Evolutionary conservation across 1,140 invertebrate species (phyloP), one percentile per base, ranked within the genome.

Genomic region (Pollicipes pollicipes): DNA sequence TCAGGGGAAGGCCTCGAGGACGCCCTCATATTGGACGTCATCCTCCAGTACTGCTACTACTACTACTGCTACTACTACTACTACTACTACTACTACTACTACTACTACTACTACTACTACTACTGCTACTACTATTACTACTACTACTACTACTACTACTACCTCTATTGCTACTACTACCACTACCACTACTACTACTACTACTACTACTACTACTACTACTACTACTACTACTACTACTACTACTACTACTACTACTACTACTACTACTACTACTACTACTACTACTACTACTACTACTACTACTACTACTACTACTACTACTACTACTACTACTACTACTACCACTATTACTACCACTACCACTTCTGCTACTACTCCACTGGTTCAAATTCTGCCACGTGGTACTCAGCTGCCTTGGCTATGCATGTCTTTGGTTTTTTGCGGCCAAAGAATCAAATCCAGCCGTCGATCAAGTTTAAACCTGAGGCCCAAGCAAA

Each of bases 131-230:
- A 71, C 70, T 21, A 71, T 63, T 69, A 71, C 68, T 69, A 71
- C 67, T 71, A 8, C 68, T 70, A 69, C 70, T 70, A 71, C 70
- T 70, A 71, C 70, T 70, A 71, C 67, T 70, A 71, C 70, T 71
- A 69, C 68, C 69, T 68, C 70, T 66, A 71, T 30, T 71, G 63
- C 67, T 71, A 70, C 30, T 70, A 71, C 29, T 71, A 71, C 67
- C 30, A 66, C 70, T 71, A 70, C 70, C 35, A 70, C 70, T 64
- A 70, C 35, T 16, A 30, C 21, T 10, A 58, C 4, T 58, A 71
- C 68, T 66, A 71, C 67, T 71, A 71, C 70, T 71, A 71, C 70
- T 71, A 71, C 67, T 71, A 71, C 70, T 69, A 64, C 70, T 71
- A 71, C 45, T 71, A 71, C 45, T 71, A 71, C 45, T 71, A 67